Conservation (phyloP, 2,113 vertebrate species). For the Martes martes region DNA sequence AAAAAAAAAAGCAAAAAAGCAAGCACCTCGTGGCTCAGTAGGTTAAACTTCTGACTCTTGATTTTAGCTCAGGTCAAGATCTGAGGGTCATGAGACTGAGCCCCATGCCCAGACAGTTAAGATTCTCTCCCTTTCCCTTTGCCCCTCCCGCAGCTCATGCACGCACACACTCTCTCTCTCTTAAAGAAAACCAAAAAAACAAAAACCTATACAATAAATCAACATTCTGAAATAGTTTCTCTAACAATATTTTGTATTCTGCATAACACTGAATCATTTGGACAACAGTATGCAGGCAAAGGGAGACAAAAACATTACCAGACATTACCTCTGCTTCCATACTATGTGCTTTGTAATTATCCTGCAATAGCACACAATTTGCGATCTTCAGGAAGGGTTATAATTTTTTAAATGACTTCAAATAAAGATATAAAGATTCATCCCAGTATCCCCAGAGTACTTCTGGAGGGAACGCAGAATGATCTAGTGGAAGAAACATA, state of each 20-base stretch:
- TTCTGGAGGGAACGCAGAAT: neutral
- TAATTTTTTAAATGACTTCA: slow-evolving; percentile 37
- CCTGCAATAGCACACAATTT: slow-evolving; percentile 36
- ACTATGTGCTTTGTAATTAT: slow-evolving; percentile 40
- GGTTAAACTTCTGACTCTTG: neutral
- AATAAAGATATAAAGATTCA: slow-evolving; percentile 47
- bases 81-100: neutral
- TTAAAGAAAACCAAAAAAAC: neutral
- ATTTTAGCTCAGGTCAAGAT: neutral
- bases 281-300: slow-evolving; percentile 13
- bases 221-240: slow-evolving; percentile 27
- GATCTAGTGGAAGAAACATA: neutral
- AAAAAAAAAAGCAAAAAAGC: neutral
- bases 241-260: slow-evolving; percentile 36
- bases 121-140: neutral
- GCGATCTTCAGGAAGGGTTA: neutral
- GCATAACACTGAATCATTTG: slow-evolving; percentile 39
- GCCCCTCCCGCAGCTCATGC: neutral
- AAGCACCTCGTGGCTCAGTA: neutral
- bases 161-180: neutral
- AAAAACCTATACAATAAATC: neutral
- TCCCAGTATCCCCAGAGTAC: neutral
- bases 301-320: slow-evolving; percentile 49
- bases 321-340: slow-evolving; percentile 44
- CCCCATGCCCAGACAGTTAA: neutral